Evolutionary conservation across 2,113 vertebrate species (phyloP).

Genomic region (Halcyon senegalensis): DNA sequence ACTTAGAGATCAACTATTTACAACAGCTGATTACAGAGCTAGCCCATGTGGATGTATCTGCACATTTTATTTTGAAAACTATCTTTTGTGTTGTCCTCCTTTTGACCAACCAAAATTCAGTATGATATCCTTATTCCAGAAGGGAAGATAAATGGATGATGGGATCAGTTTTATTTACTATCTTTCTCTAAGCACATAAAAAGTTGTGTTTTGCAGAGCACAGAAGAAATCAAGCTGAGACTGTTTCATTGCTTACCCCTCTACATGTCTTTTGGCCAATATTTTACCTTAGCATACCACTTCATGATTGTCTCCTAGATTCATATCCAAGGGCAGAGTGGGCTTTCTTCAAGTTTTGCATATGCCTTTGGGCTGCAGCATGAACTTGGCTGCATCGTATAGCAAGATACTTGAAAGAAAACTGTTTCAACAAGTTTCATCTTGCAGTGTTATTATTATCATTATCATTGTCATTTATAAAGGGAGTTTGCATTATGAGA

Average conservation of each 20-base stretch:
- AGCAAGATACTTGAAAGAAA: background rate
- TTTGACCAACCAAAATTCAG: background rate
- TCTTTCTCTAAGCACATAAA: background rate
- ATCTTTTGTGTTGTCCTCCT: background rate
- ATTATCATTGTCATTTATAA: background rate
- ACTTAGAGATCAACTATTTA: conserved; percentile 8
- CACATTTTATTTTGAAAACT: background rate
- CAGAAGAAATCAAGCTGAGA: background rate
- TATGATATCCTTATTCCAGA: background rate
- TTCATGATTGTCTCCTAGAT: background rate
- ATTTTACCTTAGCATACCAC: background rate
- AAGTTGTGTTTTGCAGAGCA: background rate
- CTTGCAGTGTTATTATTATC: background rate
- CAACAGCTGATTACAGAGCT: background rate
- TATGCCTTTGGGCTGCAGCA: background rate
- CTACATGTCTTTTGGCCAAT: background rate
- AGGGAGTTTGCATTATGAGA: background rate
- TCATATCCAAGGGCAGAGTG: background rate
- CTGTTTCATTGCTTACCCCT: background rate
- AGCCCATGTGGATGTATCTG: background rate
- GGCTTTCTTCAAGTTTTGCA: background rate
- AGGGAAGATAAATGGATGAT: background rate
- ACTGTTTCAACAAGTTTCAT: background rate
- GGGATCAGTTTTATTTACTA: background rate
- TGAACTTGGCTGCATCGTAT: background rate